Evolutionary conservation across 2,888 invertebrate genomes (phyloP), one percentile per base, ranked within the genome.

Genomic region (Amaurobius ferox): DNA sequence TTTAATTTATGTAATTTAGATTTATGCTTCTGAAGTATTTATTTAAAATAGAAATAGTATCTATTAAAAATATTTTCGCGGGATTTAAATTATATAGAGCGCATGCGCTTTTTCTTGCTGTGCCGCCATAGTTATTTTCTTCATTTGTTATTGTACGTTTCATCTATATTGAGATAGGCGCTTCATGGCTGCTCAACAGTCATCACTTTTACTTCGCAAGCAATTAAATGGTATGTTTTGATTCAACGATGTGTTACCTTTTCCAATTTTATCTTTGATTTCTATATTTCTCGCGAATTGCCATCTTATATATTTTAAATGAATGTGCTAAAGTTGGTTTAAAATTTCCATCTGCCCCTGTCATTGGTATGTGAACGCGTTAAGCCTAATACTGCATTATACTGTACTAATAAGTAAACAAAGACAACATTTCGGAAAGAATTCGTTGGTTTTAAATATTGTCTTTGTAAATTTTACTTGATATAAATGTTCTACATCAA

Each of bases 181-280:
- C 77, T 70, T 67, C 87, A 89, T 89, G 89, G 88, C 88, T 87
- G 89, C 89, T 88, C 87, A 88, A 68, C 97, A 97, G 95, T 97
- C 97, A 93, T 95, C 97, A 93, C 95, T 97, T 93, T 94, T 97
- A 94, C 94, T 97, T 93, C 95, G 96, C 93, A 97, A 97, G 94
- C 97, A 97, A 94, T 94, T 97, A 94, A 96, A 97, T 95, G 97
- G 97, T 97, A 94, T 93, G 87, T 23, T 23, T 6, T 19, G 5
- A 23, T 23, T 9, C 16, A 2, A 44, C 16, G 13, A 44, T 2
- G 11, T 44, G n/a, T 44, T 16, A 16, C 6, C 16, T 16, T 9
- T 44, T 44, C n/a, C n/a, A n/a, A n/a, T 44, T 2, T 44, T n/a
- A 44, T 9, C 2, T 11, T 2, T 44, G 16, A 35, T n/a, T 7